Percentiles rank a stretch among this genome's conserved stretches.
These are phyloP conservation scores for Poeciliopsis prolifica DNA, from an alignment of 2,113 vertebrate species.

Conservation along the genomic window DNA sequence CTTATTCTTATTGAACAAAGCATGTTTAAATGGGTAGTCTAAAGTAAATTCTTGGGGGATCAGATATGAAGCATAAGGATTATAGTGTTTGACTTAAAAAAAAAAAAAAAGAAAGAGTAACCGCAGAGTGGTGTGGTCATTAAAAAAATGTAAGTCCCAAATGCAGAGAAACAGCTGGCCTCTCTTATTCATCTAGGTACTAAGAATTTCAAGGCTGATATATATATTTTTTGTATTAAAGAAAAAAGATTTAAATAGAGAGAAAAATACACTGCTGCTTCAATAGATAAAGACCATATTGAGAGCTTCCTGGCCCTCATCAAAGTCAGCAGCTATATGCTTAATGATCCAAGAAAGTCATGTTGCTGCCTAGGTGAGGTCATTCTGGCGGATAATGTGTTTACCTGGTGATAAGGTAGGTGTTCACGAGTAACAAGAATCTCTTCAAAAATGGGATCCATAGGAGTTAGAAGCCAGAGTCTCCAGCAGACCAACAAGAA, in stretches of 20 bases:
- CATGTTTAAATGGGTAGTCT: neutral
- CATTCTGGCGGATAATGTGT: constrained; percentile 55
- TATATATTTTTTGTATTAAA: neutral
- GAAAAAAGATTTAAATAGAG: neutral
- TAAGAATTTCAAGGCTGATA: neutral
- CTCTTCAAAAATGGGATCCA: no score
- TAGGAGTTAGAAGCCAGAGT: no score
- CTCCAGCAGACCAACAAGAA: no score
- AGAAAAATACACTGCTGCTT: neutral
- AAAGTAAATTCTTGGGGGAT: neutral
- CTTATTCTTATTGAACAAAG: neutral
- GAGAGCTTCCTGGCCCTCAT: constrained; percentile 28
- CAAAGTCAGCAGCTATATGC: constrained; percentile 41
- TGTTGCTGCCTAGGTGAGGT: constrained; percentile 57
- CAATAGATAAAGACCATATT: constrained; percentile 7
- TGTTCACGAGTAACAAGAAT: no score
- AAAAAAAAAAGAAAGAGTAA: neutral
- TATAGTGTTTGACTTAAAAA: no score
- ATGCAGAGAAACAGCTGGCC: neutral
- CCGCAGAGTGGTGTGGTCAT: neutral
- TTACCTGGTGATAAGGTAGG: constrained; percentile 24
- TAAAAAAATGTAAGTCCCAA: neutral
- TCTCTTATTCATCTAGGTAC: neutral
- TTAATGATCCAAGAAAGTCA: constrained; percentile 31
- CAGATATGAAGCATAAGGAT: no score